Percentiles rank a stretch among this genome's conserved stretches.
Evolutionary conservation across 2,113 vertebrate species (phyloP).

Genomic region (Phocoena phocoena): DNA sequence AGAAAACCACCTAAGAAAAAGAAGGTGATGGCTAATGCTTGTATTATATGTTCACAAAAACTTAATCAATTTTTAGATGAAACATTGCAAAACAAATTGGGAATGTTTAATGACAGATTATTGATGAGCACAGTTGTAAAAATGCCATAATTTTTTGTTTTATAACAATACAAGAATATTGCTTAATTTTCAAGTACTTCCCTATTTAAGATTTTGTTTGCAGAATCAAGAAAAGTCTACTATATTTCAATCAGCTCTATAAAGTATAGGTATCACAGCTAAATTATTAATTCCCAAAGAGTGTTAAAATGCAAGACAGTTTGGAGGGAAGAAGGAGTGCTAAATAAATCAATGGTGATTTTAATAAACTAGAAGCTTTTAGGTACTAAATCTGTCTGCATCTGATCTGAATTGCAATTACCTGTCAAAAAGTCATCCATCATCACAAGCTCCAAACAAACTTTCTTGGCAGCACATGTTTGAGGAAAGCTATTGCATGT

Average conservation of each 20-base stretch:
- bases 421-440: constrained; percentile 89
- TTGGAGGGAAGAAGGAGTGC: constrained; percentile 62
- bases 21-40: neutral
- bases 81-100: neutral
- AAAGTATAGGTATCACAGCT: constrained; percentile 76
- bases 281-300: constrained; percentile 84
- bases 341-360: constrained; percentile 87
- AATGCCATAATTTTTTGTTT: neutral
- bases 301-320: constrained; percentile 79
- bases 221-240: constrained; percentile 43
- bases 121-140: neutral
- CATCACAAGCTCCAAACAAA: constrained; percentile 84
- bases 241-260: constrained; percentile 77
- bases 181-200: constrained; percentile 26
- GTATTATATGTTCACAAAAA: neutral
- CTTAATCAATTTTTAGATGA: neutral
- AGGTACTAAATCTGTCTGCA: constrained; percentile 85
- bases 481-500: constrained; percentile 77
- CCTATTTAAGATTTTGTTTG: constrained; percentile 58
- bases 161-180: neutral
- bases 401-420: constrained; percentile 90
- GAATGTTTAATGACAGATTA: neutral
- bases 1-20: neutral
- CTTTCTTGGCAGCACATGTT: constrained; percentile 86
- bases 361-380: constrained; percentile 87